These are phyloP conservation scores for Mormyrops boulengeri DNA, from an alignment of 2,797 vertebrate genomes.

Conservation along the genomic window DNA sequence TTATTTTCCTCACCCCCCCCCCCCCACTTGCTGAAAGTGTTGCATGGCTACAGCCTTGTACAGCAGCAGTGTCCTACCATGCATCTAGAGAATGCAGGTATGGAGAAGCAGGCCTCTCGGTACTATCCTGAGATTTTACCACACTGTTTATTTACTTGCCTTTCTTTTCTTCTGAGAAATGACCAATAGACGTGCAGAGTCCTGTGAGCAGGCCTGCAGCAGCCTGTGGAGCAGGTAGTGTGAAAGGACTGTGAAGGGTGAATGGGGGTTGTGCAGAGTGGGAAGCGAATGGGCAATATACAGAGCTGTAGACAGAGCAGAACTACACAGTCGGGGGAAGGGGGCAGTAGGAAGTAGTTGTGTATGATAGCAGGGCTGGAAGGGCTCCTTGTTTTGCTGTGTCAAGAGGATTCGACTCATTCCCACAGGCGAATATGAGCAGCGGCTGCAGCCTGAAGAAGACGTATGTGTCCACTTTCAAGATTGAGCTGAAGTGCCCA, in stretches of 20 bases:
- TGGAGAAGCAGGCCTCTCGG: background rate
- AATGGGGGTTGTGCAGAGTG: too few relatives aligned
- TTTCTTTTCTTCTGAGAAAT: background rate
- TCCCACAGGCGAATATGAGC: constrained; percentile 49
- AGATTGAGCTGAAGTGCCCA: constrained; percentile 44
- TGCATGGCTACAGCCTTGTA: background rate
- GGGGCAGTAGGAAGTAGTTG: background rate
- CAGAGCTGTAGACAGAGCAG: constrained; percentile 29
- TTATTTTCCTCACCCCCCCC: background rate
- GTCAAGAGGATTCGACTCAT: background rate
- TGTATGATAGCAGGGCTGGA: background rate
- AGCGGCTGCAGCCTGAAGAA: constrained; percentile 39
- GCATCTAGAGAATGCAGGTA: background rate
- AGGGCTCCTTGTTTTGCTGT: constrained; percentile 8
- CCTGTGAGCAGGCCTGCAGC: constrained; percentile 25
- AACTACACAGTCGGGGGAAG: background rate
- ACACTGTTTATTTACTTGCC: background rate
- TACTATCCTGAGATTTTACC: background rate
- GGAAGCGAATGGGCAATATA: constrained; percentile 26
- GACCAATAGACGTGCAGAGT: constrained; percentile 38
- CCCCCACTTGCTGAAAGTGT: background rate
- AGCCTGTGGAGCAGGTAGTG: constrained; percentile 20
- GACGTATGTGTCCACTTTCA: constrained; percentile 58
- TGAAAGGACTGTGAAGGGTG: constrained; percentile 27
- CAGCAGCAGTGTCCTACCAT: background rate